Evolutionary conservation across 2,113 vertebrate genomes (phyloP), one percentile per base, ranked within the genome.

Genomic region (Forbesichthys papilliferus): DNA sequence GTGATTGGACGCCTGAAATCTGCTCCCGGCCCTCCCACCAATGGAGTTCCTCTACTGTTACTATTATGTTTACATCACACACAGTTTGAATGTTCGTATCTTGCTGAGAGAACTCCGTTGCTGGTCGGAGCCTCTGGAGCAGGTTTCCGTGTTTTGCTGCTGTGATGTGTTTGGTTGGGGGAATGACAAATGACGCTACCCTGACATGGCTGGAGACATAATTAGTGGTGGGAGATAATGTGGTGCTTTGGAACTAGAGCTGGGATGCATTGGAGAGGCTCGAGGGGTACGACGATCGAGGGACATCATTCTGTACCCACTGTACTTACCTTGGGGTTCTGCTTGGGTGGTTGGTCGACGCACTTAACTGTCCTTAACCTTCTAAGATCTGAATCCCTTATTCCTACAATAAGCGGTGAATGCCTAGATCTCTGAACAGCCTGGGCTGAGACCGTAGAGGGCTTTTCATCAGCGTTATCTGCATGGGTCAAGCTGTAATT

Each of bases 111-210:
- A 42, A 6, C 82, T 86, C 69, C 69, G 53, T 61, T 61, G 81
- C 75, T 73, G 73, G 63, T 75, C 54, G 73, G 79, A 66, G 69
- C 58, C 73, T 70, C 68, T 71, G 66, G 46, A 87, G 89, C 90
- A 83, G 86, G 81, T 90, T 89, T 84, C 83, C 56, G 27, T 56
- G 56, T 81, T 68, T 69, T 78, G 52, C 69, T 73, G 82, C 82
- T 83, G 75, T 83, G 80, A 84, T 84, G 73, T 88, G 73, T 84
- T 86, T 75, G 70, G 77, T 75, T 69, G 66, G 75, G 77, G 77
- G 56, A 64, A 82, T 78, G 61, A 85, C 82, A 78, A 81, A 83
- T 87, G 73, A 79, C 74, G 58, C 62, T 78, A 69, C 78, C 70
- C 65, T 27, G 77, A 84, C 81, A 77, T 71, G 79, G 74, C 79